Evolutionary conservation across 2,113 vertebrate species (phyloP).

Genomic region (Lanius collurio): DNA sequence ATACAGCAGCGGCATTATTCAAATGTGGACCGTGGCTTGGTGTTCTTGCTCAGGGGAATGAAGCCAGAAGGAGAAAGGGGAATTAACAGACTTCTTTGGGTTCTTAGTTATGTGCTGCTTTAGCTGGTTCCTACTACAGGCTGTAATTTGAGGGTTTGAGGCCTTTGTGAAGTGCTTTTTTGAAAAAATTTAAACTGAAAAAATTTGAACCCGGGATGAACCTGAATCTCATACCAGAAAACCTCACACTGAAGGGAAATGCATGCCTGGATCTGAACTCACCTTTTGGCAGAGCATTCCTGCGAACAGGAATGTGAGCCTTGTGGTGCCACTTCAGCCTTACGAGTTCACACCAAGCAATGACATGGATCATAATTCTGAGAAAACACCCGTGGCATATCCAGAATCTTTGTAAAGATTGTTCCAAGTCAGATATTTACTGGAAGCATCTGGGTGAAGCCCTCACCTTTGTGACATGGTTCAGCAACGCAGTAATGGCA

Average conservation of each 20-base stretch:
- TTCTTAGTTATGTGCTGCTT: conserved; percentile 11
- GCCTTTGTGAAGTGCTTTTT: background rate
- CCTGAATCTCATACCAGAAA: background rate
- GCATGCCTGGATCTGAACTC: background rate
- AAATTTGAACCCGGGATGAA: conserved; percentile 7
- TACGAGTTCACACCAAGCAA: background rate
- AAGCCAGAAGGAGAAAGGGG: background rate
- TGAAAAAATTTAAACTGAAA: background rate
- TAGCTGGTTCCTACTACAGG: background rate
- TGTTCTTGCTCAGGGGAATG: background rate
- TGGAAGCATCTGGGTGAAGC: background rate
- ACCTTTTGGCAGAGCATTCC: background rate
- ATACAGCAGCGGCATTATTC: conserved; percentile 27
- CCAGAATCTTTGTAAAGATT: background rate
- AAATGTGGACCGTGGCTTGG: background rate
- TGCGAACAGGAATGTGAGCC: background rate
- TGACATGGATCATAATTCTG: rapidly evolving
- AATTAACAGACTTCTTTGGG: background rate
- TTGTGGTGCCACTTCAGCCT: background rate
- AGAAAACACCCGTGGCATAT: background rate
- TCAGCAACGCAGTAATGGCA: background rate
- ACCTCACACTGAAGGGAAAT: background rate
- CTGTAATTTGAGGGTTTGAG: conserved; percentile 47
- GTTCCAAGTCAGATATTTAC: background rate
- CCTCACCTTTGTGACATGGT: background rate